These are phyloP conservation scores for Enteromius argenteus DNA, from an alignment of 2,797 vertebrate species.

Conservation along the genomic window DNA sequence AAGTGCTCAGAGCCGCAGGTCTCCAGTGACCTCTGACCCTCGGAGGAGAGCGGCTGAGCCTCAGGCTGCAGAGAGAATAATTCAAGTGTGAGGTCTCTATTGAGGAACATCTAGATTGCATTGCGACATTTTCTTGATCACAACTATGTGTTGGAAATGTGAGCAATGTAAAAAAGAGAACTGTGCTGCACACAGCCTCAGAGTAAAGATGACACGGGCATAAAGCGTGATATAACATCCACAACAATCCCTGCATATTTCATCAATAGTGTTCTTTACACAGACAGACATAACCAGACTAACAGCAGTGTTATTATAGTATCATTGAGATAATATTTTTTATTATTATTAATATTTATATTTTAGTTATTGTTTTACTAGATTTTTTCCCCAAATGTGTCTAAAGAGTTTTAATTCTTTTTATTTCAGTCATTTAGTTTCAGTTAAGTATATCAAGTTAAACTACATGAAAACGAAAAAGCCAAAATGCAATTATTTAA, in stretches of 20 bases:
- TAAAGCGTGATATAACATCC: no score
- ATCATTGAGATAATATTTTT: neutral
- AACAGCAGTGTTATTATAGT: no score
- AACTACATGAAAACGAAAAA: neutral
- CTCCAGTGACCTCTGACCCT: neutral
- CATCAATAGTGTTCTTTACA: no score
- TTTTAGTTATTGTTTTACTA: neutral
- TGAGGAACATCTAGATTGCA: neutral
- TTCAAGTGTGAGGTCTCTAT: neutral
- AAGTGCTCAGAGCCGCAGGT: neutral
- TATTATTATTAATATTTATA: neutral
- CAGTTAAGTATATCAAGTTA: neutral
- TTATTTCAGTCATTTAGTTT: neutral
- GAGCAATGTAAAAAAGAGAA: neutral
- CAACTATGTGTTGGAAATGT: neutral
- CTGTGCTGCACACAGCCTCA: neutral
- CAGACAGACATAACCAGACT: no score
- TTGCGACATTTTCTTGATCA: neutral
- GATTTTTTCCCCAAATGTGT: neutral
- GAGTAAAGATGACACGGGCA: no score
- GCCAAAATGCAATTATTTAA: neutral
- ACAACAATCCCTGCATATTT: no score
- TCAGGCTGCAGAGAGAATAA: neutral
- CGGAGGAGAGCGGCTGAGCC: neutral
- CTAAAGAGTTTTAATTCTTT: neutral